Conservation (phyloP, 1,140 invertebrate genomes). For the Eupeodes corollae region DNA sequence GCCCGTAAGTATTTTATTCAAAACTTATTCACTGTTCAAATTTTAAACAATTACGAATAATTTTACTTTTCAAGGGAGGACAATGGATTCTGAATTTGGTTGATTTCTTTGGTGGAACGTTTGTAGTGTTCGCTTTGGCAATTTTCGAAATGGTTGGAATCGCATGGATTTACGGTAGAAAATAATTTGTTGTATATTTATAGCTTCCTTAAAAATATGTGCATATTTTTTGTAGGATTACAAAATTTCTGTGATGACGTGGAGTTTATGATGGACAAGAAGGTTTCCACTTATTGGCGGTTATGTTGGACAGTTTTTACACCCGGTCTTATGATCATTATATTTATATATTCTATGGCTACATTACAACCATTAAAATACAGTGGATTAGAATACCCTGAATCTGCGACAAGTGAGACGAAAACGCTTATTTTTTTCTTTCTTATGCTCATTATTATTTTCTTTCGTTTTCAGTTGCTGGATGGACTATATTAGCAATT, state of each 20-base stretch:
- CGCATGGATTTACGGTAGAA: conserved; percentile 56
- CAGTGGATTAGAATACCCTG: conserved; percentile 32
- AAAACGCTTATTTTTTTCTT: background rate
- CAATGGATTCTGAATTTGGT: conserved; percentile 69
- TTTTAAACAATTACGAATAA: background rate
- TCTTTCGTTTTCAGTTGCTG: conserved; percentile 25
- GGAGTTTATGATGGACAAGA: conserved; percentile 56
- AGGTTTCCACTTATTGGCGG: conserved; percentile 62
- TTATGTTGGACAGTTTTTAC: conserved; percentile 64
- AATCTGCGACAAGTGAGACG: conserved; percentile 17
- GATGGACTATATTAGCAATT: conserved; percentile 41
- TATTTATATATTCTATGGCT: conserved; percentile 47
- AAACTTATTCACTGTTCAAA: background rate
- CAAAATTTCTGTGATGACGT: conserved; percentile 45
- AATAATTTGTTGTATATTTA: background rate
- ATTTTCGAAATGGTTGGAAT: conserved; percentile 54
- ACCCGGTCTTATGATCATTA: conserved; percentile 53
- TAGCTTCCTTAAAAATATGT: background rate
- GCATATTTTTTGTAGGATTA: conserved; percentile 44
- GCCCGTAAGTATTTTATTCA: conserved; percentile 28
- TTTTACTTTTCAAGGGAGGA: conserved; percentile 46
- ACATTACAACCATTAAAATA: conserved; percentile 40
- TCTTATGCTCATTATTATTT: background rate
- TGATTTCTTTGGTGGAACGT: conserved; percentile 69
- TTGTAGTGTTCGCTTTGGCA: conserved; percentile 58